These are phyloP conservation scores for Oncorhynchus gorbuscha DNA, from an alignment of 2,113 vertebrate species.

Conservation along the genomic window DNA sequence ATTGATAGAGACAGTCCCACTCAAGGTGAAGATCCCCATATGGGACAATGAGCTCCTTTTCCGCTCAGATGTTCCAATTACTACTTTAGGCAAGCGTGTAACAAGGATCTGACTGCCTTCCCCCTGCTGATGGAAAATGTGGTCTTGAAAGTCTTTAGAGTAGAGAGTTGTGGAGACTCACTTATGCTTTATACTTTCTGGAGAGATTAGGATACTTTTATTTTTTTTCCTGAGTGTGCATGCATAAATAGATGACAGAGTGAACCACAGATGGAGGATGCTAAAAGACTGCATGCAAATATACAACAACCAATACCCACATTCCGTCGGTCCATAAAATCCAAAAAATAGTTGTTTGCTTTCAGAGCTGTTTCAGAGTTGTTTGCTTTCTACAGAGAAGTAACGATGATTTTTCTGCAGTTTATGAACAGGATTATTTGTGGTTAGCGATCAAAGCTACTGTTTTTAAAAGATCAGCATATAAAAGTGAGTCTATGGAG, in stretches of 20 bases:
- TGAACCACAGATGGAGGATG: constrained; percentile 25
- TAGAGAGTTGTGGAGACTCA: too few relatives aligned
- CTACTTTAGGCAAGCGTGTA: constrained; percentile 39
- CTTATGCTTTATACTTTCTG: too few relatives aligned
- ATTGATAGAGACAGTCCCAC: not conserved
- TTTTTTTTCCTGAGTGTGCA: too few relatives aligned
- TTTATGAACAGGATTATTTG: constrained; percentile 25
- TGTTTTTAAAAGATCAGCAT: constrained; percentile 13
- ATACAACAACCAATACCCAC: not conserved
- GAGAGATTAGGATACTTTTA: too few relatives aligned
- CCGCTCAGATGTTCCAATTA: constrained; percentile 48
- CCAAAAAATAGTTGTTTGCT: not conserved
- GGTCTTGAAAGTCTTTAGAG: not conserved
- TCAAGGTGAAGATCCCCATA: too few relatives aligned
- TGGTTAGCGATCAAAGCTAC: constrained; percentile 35
- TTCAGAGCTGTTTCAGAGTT: not conserved
- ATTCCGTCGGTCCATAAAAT: not conserved
- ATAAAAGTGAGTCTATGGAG: constrained; percentile 8
- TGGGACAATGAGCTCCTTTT: not conserved
- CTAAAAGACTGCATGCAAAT: not conserved
- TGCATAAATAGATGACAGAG: too few relatives aligned
- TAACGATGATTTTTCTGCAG: not conserved
- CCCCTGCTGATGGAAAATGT: constrained; percentile 36
- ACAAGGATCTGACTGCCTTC: constrained; percentile 40
- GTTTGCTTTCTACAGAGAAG: not conserved